phyloP scores from a whole-genome alignment of 2,888 invertebrate genomes.

The Siphlonurus alternatus region DNA sequence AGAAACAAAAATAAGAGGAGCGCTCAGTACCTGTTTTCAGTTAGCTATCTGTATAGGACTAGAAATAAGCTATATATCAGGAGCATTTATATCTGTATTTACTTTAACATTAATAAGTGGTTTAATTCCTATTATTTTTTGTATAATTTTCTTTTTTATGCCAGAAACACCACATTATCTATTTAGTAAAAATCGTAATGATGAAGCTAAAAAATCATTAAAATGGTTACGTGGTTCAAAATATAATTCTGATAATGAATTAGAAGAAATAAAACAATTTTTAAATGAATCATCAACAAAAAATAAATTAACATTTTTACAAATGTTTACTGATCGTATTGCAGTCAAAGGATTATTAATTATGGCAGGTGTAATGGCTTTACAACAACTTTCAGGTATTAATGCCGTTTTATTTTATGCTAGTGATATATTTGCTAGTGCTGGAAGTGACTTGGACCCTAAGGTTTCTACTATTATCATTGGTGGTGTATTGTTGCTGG shows the following conservation, averaged over 20 bases:
- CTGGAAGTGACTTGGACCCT: conserved; percentile 20
- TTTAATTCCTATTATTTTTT: conserved; percentile 20
- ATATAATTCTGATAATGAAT: conserved; percentile 17
- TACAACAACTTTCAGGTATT: conserved; percentile 24
- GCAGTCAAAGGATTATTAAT: not conserved
- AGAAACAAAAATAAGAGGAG: conserved; percentile 25
- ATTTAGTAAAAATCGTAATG: conserved; percentile 4
- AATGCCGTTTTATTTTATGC: conserved; percentile 19
- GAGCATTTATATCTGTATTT: conserved; percentile 23
- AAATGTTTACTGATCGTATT: not conserved
- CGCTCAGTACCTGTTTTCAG: conserved; percentile 29
- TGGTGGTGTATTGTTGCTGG: conserved; percentile 25
- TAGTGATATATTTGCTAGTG: conserved; percentile 24
- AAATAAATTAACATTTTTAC: not conserved
- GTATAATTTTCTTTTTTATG: conserved; percentile 20
- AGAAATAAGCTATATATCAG: conserved; percentile 23
- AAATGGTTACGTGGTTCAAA: conserved; percentile 23
- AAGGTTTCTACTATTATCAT: conserved; percentile 23
- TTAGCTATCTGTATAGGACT: conserved; percentile 29
- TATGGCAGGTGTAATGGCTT: conserved; percentile 22
- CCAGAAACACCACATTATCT: conserved; percentile 26
- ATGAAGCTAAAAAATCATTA: conserved; percentile 17
- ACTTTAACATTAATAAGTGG: conserved; percentile 22
- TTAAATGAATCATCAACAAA: conserved; percentile 14
- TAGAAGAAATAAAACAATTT: conserved; percentile 21